Percentiles rank a stretch among this genome's conserved stretches.
Conservation (phyloP, 2,888 invertebrate genomes). For the Leptinotarsa haldemani region DNA sequence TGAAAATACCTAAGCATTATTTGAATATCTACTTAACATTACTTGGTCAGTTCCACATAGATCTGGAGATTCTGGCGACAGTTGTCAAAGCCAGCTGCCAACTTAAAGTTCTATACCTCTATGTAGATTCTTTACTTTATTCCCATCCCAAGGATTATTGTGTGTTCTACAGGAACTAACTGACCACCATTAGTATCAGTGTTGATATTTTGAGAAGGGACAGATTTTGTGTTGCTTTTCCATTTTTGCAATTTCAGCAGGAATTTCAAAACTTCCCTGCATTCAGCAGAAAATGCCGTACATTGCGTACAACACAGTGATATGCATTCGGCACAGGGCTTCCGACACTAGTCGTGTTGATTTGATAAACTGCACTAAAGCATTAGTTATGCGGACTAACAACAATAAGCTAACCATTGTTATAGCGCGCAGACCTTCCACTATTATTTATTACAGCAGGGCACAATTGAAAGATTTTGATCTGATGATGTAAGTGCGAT, state of each 20-base stretch:
- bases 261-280: no score
- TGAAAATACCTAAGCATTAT: neutral
- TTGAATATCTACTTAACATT: neutral
- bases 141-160: no score
- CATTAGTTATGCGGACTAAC: slow-evolving; percentile 56
- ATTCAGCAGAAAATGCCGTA: neutral
- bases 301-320: neutral
- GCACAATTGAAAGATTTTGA: slow-evolving; percentile 44
- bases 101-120: no score
- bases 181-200: no score
- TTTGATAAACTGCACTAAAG: slow-evolving; percentile 12
- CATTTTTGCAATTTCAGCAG: neutral
- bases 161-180: no score
- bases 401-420: slow-evolving; percentile 54
- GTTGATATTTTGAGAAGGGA: no score
- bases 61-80: no score
- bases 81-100: no score
- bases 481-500: slow-evolving; percentile 50
- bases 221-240: no score
- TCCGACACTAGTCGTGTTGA: slow-evolving; percentile 1
- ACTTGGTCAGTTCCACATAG: neutral
- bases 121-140: no score
- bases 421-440: slow-evolving; percentile 48
- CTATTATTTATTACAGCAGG: slow-evolving; percentile 42
- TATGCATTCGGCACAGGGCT: neutral